A percentile compares a stretch with the other conserved stretches of the same genome.
Evolutionary conservation across 2,113 vertebrate genomes (phyloP).

Genomic region (Narcine bancroftii): DNA sequence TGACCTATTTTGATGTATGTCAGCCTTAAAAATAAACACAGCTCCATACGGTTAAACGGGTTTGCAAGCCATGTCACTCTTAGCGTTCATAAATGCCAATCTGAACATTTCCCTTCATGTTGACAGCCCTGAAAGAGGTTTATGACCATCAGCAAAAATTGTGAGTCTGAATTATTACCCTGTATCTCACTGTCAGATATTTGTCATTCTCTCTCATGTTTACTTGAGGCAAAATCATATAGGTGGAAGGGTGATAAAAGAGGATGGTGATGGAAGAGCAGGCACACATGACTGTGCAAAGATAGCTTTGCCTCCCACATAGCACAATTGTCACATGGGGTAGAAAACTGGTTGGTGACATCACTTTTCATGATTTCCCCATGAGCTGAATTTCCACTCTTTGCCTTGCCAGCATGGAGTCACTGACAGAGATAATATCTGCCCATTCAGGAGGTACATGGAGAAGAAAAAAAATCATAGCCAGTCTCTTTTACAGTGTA

Average conservation of each 20-base stretch:
- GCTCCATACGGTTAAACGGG: slow-evolving; percentile 10
- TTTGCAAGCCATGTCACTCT: slow-evolving; percentile 33
- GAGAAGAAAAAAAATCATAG: background rate
- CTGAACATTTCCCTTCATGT: background rate
- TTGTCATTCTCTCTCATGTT: slow-evolving; percentile 22
- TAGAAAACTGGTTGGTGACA: too few relatives aligned
- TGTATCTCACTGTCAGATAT: slow-evolving; percentile 20
- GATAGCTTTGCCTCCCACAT: background rate
- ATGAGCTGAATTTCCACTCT: background rate
- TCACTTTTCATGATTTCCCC: background rate
- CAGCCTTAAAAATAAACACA: slow-evolving; percentile 28
- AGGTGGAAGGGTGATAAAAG: slow-evolving; percentile 27
- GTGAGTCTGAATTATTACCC: slow-evolving; percentile 29
- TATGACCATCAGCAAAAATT: slow-evolving; percentile 31
- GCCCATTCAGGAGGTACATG: background rate
- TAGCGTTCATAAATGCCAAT: slow-evolving; percentile 26
- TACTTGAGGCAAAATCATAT: background rate
- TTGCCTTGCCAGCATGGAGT: background rate
- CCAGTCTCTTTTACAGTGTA: background rate
- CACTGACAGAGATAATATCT: background rate
- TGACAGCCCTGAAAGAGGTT: slow-evolving; percentile 22
- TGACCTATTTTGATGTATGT: slow-evolving; percentile 29
- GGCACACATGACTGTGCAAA: background rate
- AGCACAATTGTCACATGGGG: background rate
- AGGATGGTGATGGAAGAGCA: slow-evolving; percentile 14